Evolutionary conservation across 1,140 invertebrate genomes (phyloP).

Genomic region (Heliothis virescens): DNA sequence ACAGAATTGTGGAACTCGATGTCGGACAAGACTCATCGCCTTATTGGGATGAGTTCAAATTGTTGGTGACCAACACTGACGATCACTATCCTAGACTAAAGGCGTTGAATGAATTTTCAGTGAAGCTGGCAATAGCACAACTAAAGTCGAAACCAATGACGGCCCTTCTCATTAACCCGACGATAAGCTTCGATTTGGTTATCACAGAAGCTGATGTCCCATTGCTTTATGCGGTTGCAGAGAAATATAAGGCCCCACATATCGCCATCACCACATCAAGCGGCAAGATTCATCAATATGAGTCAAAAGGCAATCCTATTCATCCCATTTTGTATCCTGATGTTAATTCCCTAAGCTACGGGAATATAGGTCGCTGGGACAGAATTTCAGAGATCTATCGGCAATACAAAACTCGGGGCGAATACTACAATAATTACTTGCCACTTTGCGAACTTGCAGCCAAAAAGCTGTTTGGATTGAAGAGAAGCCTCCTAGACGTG

Average conservation of each 20-base stretch:
- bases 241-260: constrained; percentile 78
- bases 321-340: constrained; percentile 78
- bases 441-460: constrained; percentile 74
- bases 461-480: constrained; percentile 72
- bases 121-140: constrained; percentile 77
- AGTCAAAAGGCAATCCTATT: constrained; percentile 75
- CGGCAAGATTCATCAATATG: constrained; percentile 76
- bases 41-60: constrained; percentile 74
- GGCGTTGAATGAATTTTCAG: constrained; percentile 67
- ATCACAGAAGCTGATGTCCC: constrained; percentile 81
- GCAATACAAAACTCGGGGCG: constrained; percentile 67
- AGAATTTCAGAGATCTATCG: constrained; percentile 73
- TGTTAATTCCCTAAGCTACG: constrained; percentile 70
- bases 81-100: constrained; percentile 71
- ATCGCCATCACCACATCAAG: constrained; percentile 75
- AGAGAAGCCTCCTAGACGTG: constrained; percentile 70
- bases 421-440: constrained; percentile 77
- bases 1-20: constrained; percentile 73
- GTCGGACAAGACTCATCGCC: constrained; percentile 71
- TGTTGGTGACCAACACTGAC: constrained; percentile 68
- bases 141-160: constrained; percentile 76
- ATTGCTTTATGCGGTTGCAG: constrained; percentile 76
- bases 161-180: constrained; percentile 73
- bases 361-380: constrained; percentile 71
- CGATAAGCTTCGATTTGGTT: constrained; percentile 78